Conservation (phyloP, 2,113 vertebrate species). For the Nansenia antarctica region DNA sequence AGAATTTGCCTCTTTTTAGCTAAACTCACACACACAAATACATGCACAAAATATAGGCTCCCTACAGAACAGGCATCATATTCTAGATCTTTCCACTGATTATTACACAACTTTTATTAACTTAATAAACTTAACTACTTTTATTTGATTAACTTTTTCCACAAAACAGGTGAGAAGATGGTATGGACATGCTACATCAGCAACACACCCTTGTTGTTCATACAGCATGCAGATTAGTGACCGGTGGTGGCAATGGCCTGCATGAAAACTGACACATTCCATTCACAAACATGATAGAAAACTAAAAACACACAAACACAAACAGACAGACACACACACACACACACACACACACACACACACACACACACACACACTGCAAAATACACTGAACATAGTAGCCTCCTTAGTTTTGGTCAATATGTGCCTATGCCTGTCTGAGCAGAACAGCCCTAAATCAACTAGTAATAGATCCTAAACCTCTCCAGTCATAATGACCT, state of each 20-base stretch:
- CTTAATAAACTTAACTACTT: not conserved
- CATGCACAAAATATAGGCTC: not conserved
- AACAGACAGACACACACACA: not conserved
- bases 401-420: not conserved
- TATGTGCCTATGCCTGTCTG: not conserved
- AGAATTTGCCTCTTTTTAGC: not conserved
- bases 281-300: not conserved
- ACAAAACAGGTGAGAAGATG: not conserved
- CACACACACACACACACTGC: not conserved
- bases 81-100: too few species aligned
- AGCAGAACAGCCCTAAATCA: not conserved
- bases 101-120: not conserved
- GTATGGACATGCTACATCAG: constrained; percentile 24
- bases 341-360: not conserved
- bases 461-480: too few species aligned
- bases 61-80: not conserved
- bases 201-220: not conserved
- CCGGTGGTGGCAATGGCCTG: not conserved
- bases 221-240: constrained; percentile 28
- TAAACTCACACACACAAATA: not conserved
- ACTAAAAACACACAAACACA: not conserved
- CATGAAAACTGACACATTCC: not conserved
- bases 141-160: not conserved
- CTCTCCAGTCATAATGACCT: not conserved
- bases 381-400: constrained; percentile 1